Conservation (phyloP, 2,113 vertebrate species). For the Sprattus sprattus region DNA sequence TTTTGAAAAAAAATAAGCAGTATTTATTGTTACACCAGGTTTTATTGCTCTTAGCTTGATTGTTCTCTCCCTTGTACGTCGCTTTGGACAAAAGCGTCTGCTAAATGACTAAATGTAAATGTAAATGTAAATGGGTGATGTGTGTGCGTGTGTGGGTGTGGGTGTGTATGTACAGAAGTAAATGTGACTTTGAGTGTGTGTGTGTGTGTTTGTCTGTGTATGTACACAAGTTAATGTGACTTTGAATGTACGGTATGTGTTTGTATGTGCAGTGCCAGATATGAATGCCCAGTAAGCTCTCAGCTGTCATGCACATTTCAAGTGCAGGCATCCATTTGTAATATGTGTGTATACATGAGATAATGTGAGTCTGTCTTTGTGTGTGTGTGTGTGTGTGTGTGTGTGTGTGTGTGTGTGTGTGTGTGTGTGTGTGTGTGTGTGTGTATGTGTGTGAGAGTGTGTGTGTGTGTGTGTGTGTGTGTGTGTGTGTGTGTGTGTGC, state of each 20-base stretch:
- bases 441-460: not conserved
- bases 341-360: not conserved
- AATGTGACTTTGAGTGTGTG: not conserved
- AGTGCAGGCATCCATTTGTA: not conserved
- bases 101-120: too few species aligned
- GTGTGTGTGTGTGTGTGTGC: not conserved
- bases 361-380: not conserved
- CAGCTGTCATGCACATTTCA: not conserved
- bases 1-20: too few species aligned
- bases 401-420: not conserved
- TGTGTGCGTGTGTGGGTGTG: not conserved
- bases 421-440: not conserved
- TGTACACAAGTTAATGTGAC: not conserved
- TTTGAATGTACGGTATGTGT: not conserved
- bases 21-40: too few species aligned
- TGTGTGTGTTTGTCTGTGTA: not conserved
- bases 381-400: not conserved
- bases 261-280: not conserved
- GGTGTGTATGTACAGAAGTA: not conserved
- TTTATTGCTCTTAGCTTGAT: too few species aligned
- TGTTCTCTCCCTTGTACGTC: too few species aligned
- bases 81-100: too few species aligned
- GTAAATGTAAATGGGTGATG: too few species aligned
- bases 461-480: not conserved
- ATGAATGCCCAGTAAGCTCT: not conserved